Base-by-base conservation (phyloP, 2,888 invertebrate genomes). In the Macrosoma leucophasiata region DNA sequence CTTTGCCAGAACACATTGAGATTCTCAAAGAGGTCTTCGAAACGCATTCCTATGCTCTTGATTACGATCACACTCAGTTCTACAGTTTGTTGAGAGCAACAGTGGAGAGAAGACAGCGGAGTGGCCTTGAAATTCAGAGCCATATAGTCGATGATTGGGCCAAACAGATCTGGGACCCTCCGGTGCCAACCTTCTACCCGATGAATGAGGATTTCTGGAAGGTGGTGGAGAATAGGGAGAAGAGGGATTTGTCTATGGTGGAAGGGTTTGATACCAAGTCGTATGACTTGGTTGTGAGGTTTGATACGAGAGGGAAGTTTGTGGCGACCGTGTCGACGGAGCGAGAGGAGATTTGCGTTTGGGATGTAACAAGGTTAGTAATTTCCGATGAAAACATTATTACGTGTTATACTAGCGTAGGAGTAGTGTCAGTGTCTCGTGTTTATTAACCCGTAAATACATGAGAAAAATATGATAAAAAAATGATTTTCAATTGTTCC, bases 21-120 rank as follows among this genome's bases (percentile, higher is more conserved):
- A 70, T 90, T 28, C 65, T 93, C 3, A 88, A 89, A 54, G 88
- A 91, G 44, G 88, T 92, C 39, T 85, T 95, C 38, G 90, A 91
- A 68, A 84, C 87, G 1, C 89, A 92, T 51, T 88, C 91, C 3
- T 87, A 87, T 54, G 90, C 92, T 9, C 74, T 96, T 32, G 90
- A 90, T 55, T 92, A 92, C 51, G 95, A 95, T 64, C 93, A 93
- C 17, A 86, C 90, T 55, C 95, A 96, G 69, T 90, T 95, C 55
- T 93, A 91, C 53, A 89, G 94, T 2, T 88, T 94, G 43, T 43
- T 85, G 1, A 47, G 76, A 41, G 58, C 61, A 25, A 74, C 71
- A 0, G 62, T 84, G 52, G 79, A 82, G 56, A 75, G 71, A 32
- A 50, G 72, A 20, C 59, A 72, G 13, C 49, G 77, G 6, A 72